Evolutionary conservation across 1,140 invertebrate species (phyloP), one percentile per base, ranked within the genome.

Genomic region (Lepidurus packardi): DNA sequence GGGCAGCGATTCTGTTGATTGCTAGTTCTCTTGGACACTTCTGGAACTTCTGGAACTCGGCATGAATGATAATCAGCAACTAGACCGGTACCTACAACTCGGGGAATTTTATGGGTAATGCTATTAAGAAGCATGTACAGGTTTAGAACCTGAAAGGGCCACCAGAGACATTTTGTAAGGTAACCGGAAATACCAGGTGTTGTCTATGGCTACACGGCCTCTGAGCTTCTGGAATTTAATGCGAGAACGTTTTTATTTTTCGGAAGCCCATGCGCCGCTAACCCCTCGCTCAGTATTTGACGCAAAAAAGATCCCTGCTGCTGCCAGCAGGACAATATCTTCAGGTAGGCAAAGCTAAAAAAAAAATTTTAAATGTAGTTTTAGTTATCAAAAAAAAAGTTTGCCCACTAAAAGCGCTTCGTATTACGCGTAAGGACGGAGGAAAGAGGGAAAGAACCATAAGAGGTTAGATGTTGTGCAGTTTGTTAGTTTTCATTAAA

Each of bases 181-280:
- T 65, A 65, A 65, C 53, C 53, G 53, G 53, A 65, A 65, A 65
- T 65, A 65, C 53, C 53, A 65, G 53, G 53, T 65, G 53, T 65
- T 65, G 53, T 65, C 53, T 65, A 65, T 65, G 53, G 53, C 16
- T 65, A 65, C 34, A 34, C 21, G 53, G 53, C 13, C 53, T 16
- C 53, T 16, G 53, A 65, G 53, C 53, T 65, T 65, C 53, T 65
- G 53, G 53, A 65, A 65, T 65, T 65, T 65, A 65, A 65, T 65
- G 53, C 53, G 53, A 9, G 53, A 65, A 13, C 16, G 16, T 21
- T 65, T 65, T 65, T 9, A 65, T 7, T 65, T 65, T 65, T 65
- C n/a, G 21, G 53, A 65, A 65, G 53, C 53, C 53, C 53, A 65
- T 65, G 53, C 13, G 53, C 13, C 6, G 53, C 53, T 65, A 65